Percentiles rank a stretch among this genome's conserved stretches.
These are phyloP conservation scores for Isichthys henryi DNA, from an alignment of 2,113 vertebrate genomes.

Conservation along the genomic window DNA sequence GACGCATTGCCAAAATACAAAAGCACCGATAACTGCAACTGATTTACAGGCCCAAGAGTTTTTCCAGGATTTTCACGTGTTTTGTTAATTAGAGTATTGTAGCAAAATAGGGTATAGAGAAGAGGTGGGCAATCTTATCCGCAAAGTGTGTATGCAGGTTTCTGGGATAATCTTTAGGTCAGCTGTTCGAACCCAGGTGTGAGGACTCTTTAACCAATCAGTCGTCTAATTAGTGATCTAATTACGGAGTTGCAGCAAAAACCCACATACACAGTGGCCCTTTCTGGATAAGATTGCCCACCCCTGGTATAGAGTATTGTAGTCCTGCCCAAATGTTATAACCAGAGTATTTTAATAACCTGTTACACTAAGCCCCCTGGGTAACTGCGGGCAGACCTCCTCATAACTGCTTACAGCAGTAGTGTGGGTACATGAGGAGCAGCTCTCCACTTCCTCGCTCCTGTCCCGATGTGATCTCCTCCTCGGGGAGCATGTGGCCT, in stretches of 20 bases:
- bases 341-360: background rate
- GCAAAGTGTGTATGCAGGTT: too few species aligned
- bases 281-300: too few species aligned
- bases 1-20: background rate
- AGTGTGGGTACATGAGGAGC: background rate
- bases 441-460: background rate
- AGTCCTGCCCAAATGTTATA: background rate
- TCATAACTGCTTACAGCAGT: background rate
- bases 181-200: too few species aligned
- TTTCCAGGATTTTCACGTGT: background rate
- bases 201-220: too few species aligned
- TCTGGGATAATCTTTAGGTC: too few species aligned
- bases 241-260: too few species aligned
- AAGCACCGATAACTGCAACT: background rate
- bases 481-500: background rate
- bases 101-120: background rate
- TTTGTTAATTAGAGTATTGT: background rate
- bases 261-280: too few species aligned
- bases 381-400: background rate
- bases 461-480: background rate
- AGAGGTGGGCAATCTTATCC: too few species aligned
- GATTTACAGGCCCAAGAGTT: background rate
- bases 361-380: background rate
- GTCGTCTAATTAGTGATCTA: too few species aligned
- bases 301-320: background rate